phyloP scores from a whole-genome alignment of 2,113 vertebrate species.

The Delphinapterus leucas region DNA sequence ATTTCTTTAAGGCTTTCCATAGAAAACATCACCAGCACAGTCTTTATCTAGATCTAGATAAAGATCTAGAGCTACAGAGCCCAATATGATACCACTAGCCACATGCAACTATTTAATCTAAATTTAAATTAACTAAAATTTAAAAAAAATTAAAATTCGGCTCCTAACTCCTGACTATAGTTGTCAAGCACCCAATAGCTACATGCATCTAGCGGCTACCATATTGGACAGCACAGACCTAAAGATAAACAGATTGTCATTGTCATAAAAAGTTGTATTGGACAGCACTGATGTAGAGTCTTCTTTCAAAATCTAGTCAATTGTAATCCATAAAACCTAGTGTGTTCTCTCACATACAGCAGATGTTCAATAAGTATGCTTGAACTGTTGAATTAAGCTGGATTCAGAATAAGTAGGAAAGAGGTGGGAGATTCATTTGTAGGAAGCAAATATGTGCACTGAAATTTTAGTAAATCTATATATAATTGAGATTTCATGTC shows the following conservation, averaged over 20 bases:
- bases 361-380: neutral
- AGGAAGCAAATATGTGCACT: neutral
- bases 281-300: neutral
- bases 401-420: neutral
- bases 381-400: neutral
- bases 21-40: neutral
- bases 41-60: neutral
- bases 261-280: neutral
- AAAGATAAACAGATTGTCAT: neutral
- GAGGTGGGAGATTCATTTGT: neutral
- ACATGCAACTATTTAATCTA: neutral
- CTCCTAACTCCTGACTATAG: neutral
- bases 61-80: neutral
- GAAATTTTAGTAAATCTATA: neutral
- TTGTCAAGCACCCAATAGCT: neutral
- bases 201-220: neutral
- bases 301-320: neutral
- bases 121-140: neutral
- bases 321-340: neutral
- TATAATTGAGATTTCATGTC: neutral
- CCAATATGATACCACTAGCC: neutral
- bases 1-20: neutral
- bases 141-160: neutral
- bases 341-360: rapidly evolving
- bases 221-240: neutral